Conservation (phyloP, 2,797 vertebrate species). For the Chrosomus eos region DNA sequence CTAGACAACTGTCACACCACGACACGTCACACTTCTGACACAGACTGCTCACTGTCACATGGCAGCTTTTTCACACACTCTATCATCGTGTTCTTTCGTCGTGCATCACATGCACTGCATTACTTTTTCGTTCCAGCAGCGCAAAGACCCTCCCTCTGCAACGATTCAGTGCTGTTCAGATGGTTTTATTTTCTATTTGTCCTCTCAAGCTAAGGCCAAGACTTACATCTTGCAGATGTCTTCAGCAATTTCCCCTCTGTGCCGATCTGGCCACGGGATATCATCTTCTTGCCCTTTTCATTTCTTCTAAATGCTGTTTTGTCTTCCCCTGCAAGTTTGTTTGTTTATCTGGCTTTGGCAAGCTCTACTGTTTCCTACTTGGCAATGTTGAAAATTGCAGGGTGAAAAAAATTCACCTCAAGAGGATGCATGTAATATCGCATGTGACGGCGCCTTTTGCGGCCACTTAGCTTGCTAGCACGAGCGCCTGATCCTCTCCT, state of each 20-base stretch:
- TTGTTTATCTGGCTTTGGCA: slow-evolving; percentile 30
- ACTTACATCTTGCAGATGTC: slow-evolving; percentile 52
- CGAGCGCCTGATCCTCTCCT: slow-evolving; percentile 21
- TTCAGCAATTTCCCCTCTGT: slow-evolving; percentile 18
- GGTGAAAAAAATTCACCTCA: slow-evolving; percentile 44
- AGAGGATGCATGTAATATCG: slow-evolving; percentile 45
- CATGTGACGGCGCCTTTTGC: slow-evolving; percentile 43
- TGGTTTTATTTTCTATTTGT: slow-evolving; percentile 26
- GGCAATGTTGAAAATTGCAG: slow-evolving; percentile 35
- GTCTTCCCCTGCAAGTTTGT: slow-evolving; percentile 40
- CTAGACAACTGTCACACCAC: slow-evolving; percentile 74
- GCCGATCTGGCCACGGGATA: slow-evolving; percentile 24
- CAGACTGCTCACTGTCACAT: slow-evolving; percentile 55
- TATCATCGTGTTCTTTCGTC: background rate
- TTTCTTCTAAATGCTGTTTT: slow-evolving; percentile 45
- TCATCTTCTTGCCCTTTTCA: slow-evolving; percentile 32
- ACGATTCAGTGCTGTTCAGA: background rate
- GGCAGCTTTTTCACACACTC: slow-evolving; percentile 44
- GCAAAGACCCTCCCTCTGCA: background rate
- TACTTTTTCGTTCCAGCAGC: background rate
- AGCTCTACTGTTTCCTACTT: slow-evolving; percentile 17
- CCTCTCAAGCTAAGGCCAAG: slow-evolving; percentile 32
- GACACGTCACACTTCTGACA: slow-evolving; percentile 53
- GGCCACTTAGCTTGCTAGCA: slow-evolving; percentile 50
- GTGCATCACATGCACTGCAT: background rate